Conservation (phyloP, 2,888 invertebrate species). For the Limnephilus auricula region DNA sequence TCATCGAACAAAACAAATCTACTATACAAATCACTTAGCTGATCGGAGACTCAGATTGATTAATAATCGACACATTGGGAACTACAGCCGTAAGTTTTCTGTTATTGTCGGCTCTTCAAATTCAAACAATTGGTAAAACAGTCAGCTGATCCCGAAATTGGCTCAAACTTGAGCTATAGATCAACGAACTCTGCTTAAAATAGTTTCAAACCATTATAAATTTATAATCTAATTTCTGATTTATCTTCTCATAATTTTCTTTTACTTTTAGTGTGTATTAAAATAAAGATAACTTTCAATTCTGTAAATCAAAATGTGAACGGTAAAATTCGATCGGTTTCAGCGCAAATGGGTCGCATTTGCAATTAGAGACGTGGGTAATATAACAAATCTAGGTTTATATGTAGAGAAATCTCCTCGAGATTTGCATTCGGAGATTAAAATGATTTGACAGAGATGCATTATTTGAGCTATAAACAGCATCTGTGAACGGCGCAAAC, state of each 20-base stretch:
- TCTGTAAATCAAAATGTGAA: slow-evolving; percentile 19
- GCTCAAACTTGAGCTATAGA: no score
- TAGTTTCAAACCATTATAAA: no score
- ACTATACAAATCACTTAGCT: no score
- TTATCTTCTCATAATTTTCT: background rate
- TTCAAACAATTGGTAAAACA: no score
- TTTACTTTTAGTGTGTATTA: background rate
- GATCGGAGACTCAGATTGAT: no score
- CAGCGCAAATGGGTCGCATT: slow-evolving; percentile 17
- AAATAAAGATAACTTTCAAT: background rate
- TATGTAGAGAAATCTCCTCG: background rate
- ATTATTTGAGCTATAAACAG: slow-evolving; percentile 3
- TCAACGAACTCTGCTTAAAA: no score
- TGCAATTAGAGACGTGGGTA: background rate
- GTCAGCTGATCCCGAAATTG: no score
- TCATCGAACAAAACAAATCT: no score
- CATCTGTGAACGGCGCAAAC: background rate
- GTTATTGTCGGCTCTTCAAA: no score
- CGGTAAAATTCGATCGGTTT: slow-evolving; percentile 3
- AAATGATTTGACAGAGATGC: slow-evolving; percentile 16
- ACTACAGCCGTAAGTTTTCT: no score
- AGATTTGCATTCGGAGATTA: slow-evolving; percentile 34
- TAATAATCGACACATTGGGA: no score
- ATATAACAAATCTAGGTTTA: slow-evolving; percentile 23
- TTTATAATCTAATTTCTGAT: background rate